Conservation (phyloP, 2,113 vertebrate genomes). For the Tricholaema leucomelas region DNA sequence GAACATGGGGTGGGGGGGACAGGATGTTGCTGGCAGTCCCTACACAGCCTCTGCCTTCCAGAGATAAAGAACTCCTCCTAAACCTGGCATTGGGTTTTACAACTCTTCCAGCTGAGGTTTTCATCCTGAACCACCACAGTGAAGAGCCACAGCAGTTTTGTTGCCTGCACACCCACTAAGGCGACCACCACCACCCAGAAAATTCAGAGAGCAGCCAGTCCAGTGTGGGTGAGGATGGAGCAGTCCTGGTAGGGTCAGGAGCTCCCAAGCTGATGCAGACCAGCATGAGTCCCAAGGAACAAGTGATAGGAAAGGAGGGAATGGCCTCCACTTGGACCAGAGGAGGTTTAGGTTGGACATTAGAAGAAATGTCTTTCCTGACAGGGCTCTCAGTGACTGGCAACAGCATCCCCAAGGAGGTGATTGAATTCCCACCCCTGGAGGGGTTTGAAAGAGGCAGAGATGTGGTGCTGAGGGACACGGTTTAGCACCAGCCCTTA, state of each 20-base stretch:
- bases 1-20: background rate
- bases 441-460: too few relatives aligned
- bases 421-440: too few relatives aligned
- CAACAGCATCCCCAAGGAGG: too few relatives aligned
- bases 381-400: too few relatives aligned
- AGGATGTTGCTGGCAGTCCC: background rate
- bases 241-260: background rate
- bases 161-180: background rate
- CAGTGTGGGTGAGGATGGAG: background rate
- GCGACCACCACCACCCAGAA: background rate
- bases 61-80: background rate
- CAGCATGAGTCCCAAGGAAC: too few relatives aligned
- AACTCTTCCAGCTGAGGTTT: background rate
- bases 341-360: too few relatives aligned
- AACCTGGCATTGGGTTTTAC: background rate
- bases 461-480: too few relatives aligned
- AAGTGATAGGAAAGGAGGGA: too few relatives aligned
- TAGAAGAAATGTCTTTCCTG: too few relatives aligned
- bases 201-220: background rate
- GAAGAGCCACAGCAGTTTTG: background rate
- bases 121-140: rapidly evolving
- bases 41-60: background rate
- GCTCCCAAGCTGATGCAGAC: too few relatives aligned
- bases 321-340: too few relatives aligned
- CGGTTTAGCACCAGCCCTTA: too few relatives aligned